phyloP scores from a whole-genome alignment of 2,797 vertebrate genomes.

The Bradypodion ventrale region DNA sequence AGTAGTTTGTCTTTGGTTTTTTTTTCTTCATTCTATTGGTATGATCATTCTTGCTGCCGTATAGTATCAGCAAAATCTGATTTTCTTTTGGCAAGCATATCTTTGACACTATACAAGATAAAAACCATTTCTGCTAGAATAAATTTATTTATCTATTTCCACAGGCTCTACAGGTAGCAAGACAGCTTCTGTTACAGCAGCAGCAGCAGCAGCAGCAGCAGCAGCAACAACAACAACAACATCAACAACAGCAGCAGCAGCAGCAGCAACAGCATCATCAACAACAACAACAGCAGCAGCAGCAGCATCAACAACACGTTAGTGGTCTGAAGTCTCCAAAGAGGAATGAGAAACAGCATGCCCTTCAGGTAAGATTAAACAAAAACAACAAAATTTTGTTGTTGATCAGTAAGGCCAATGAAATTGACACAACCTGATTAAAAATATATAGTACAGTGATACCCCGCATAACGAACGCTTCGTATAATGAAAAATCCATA shows the following conservation, averaged over 20 bases:
- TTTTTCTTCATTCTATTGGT: accelerated
- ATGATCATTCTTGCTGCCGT: not conserved
- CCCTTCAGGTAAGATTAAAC: conserved; percentile 84
- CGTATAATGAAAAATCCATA: no score
- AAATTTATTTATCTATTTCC: conserved; percentile 60
- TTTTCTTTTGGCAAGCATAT: not conserved
- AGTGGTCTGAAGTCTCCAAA: conserved; percentile 89
- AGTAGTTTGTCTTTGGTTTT: not conserved
- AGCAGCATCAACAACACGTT: conserved; percentile 81
- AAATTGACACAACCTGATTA: not conserved
- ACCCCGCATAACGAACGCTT: no score
- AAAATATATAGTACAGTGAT: not conserved
- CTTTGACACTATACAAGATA: not conserved
- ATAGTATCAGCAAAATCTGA: not conserved
- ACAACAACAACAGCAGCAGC: conserved; percentile 72
- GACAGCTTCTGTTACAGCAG: conserved; percentile 92
- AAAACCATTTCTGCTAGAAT: not conserved
- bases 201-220: conserved; percentile 69
- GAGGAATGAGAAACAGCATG: conserved; percentile 90
- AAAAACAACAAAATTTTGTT: accelerated
- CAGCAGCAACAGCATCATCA: conserved; percentile 78
- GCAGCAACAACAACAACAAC: conserved; percentile 89
- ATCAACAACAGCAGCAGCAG: conserved; percentile 85
- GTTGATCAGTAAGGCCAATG: not conserved
- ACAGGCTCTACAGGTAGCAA: conserved; percentile 94